These are phyloP conservation scores for Esperia sulphurella DNA, from an alignment of 2,888 invertebrate genomes.

Conservation along the genomic window DNA sequence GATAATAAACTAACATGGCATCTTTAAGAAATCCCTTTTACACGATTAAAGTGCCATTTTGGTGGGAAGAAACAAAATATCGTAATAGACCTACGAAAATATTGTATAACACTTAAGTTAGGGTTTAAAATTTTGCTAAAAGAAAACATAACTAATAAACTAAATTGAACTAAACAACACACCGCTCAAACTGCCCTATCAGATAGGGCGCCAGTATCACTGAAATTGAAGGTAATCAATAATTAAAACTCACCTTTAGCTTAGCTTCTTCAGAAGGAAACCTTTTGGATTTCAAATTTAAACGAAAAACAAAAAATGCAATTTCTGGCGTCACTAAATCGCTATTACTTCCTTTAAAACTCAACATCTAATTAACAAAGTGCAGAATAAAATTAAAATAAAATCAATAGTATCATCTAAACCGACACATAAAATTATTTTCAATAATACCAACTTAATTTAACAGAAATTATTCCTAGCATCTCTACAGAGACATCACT, in stretches of 20 bases:
- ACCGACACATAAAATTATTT: conserved; percentile 75
- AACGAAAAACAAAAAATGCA: conserved; percentile 66
- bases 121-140: conserved; percentile 78
- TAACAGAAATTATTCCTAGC: conserved; percentile 72
- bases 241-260: conserved; percentile 50
- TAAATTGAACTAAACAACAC: conserved; percentile 80
- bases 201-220: conserved; percentile 66
- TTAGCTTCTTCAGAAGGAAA: conserved; percentile 55
- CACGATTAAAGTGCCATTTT: conserved; percentile 61
- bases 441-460: conserved; percentile 78
- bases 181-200: conserved; percentile 64
- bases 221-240: conserved; percentile 68
- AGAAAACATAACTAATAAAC: conserved; percentile 78
- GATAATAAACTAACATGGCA: conserved; percentile 61
- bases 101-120: conserved; percentile 77
- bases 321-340: conserved; percentile 67
- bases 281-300: conserved; percentile 44
- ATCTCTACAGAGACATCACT: conserved; percentile 36
- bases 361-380: conserved; percentile 74
- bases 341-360: conserved; percentile 62
- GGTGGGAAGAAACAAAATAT: conserved; percentile 75
- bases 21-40: conserved; percentile 38
- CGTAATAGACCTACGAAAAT: conserved; percentile 71
- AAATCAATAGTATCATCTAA: conserved; percentile 76
- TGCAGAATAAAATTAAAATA: conserved; percentile 77